phyloP scores from a whole-genome alignment of 2,888 invertebrate species.

The Pediacus dermestoides region DNA sequence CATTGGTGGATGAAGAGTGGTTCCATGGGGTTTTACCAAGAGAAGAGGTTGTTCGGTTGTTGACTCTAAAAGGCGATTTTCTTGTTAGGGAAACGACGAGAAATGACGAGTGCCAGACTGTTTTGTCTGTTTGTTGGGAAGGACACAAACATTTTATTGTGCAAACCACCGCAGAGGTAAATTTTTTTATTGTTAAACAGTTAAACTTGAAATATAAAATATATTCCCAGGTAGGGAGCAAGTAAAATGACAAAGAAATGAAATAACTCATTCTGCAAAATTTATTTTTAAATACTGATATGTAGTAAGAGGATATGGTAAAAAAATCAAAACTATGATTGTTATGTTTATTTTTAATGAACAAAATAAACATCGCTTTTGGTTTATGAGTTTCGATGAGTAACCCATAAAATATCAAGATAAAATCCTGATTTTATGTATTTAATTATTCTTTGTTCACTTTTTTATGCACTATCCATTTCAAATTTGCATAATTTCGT shows the following conservation, averaged over 20 bases:
- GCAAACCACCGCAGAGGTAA: conserved; percentile 86
- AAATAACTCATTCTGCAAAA: too few species aligned
- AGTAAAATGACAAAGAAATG: too few species aligned
- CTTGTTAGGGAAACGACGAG: conserved; percentile 89
- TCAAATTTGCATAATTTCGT: not conserved
- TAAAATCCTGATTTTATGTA: not conserved
- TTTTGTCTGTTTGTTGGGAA: conserved; percentile 93
- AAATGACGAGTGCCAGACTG: conserved; percentile 88
- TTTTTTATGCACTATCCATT: not conserved
- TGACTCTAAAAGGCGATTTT: conserved; percentile 92
- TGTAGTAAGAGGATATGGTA: too few species aligned
- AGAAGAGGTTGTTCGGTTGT: conserved; percentile 88
- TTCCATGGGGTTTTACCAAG: conserved; percentile 95
- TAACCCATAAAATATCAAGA: too few species aligned
- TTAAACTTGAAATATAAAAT: too few species aligned
- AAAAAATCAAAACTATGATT: too few species aligned
- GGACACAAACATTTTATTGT: conserved; percentile 97
- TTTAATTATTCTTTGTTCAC: conserved; percentile 6
- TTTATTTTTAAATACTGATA: too few species aligned
- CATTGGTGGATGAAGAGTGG: conserved; percentile 90
- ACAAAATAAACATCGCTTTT: too few species aligned
- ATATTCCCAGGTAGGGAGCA: too few species aligned
- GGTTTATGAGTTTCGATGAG: too few species aligned
- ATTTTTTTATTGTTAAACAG: too few species aligned
- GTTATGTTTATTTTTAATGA: too few species aligned